Evolutionary conservation across 2,113 vertebrate genomes (phyloP), one percentile per base, ranked within the genome.

Genomic region (Cephalopterus ornatus): DNA sequence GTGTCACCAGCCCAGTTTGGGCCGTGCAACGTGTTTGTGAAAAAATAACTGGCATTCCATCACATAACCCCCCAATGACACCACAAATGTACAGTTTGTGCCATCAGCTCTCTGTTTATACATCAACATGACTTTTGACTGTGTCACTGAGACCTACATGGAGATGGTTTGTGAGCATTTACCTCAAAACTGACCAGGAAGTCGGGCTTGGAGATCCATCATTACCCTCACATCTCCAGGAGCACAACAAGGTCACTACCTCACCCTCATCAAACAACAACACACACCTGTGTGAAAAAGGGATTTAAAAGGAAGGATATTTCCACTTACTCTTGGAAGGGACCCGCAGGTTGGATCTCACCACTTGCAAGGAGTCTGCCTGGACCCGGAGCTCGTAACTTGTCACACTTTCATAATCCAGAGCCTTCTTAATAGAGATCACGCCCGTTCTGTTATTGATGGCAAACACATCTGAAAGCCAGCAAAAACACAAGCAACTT

Each of bases 281-380:
- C 7, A 28, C 6, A 1, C 2, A 24, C 1, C 4, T 9, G 17
- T 14, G 28, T 5, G 15, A 6, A 47, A 28, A 49, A 50, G 20
- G 19, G 26, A 52, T 5, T 32, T 10, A 3, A 37, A 37, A 68
- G 18, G 4, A 30, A 37, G n/a, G 27, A 8, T 18, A 81, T 46
- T 58, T 5, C 8, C 56, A 92, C 98, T 99, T 98, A 99, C 99
- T 98, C 98, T 99, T 99, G 70, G 99, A 99, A 87, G 98, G 98
- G 75, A 98, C 99, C 3, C 98, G 97, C 62, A 99, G 97, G 95
- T 99, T 99, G 96, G 98, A 98, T 77, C 98, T 97, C 42, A 99
- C 98, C 52, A 99, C 97, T 46, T 98, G 26, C 84, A 99, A 95
- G 8, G 99, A 99, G 94, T 99, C 99, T 5, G 99, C 99, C 96